A percentile compares a stretch with the other conserved stretches of the same genome.
Evolutionary conservation across 2,888 invertebrate genomes (phyloP).

Genomic region (Piscicola geometra): DNA sequence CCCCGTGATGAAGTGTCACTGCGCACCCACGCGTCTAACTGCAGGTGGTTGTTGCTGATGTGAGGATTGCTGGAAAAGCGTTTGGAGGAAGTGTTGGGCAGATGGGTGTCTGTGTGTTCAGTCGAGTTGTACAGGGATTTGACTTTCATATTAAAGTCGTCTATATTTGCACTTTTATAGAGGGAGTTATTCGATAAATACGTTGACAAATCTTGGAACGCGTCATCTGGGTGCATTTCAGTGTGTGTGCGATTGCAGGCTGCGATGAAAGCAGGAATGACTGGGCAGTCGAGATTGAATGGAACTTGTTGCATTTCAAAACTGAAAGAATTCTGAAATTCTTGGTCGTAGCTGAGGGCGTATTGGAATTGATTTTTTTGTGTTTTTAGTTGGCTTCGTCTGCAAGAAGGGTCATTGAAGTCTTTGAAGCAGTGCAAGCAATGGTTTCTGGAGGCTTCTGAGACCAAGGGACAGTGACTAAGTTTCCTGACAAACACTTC

Average conservation of each 20-base stretch:
- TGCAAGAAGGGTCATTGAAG: too few species aligned
- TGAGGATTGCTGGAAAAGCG: background rate
- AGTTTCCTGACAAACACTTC: background rate
- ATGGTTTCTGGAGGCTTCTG: background rate
- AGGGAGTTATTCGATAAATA: background rate
- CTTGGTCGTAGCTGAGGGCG: too few species aligned
- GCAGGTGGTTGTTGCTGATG: conserved; percentile 8
- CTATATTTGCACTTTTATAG: background rate
- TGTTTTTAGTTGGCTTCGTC: too few species aligned
- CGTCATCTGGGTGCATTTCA: background rate
- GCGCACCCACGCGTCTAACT: background rate
- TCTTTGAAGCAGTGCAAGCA: background rate
- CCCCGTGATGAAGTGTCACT: background rate
- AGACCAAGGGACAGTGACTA: background rate
- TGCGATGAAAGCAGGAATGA: background rate
- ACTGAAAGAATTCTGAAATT: too few species aligned
- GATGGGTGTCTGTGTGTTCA: background rate
- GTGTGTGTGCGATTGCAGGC: background rate
- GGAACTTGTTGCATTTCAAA: too few species aligned
- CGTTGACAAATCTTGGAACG: background rate
- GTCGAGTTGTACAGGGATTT: too few species aligned
- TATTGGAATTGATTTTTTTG: too few species aligned
- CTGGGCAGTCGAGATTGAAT: too few species aligned
- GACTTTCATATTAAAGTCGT: too few species aligned
- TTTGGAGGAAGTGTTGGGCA: background rate